Conservation (phyloP, 1,140 invertebrate genomes). For the Pinna nobilis region DNA sequence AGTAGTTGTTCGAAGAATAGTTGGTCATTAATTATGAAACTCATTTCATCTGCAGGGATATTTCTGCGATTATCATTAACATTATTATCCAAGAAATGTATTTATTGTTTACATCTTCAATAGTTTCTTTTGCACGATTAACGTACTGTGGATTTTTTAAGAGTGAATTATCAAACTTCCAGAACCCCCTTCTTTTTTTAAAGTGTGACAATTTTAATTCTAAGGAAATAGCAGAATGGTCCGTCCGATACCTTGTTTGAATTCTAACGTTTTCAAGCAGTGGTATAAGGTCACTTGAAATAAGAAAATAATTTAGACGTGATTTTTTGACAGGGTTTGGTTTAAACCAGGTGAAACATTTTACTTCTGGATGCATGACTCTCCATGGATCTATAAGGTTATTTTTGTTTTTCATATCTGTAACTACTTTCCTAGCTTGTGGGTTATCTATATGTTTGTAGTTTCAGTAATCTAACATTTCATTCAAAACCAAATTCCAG, state of each 20-base stretch:
- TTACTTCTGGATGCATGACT: not conserved
- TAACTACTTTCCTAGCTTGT: not conserved
- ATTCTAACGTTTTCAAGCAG: constrained; percentile 1
- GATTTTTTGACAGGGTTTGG: not conserved
- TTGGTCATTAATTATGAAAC: not conserved
- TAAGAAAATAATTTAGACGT: not conserved
- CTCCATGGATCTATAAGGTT: not conserved
- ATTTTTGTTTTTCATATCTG: not conserved
- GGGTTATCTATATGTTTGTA: constrained; percentile 1
- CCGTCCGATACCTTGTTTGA: not conserved
- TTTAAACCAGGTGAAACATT: not conserved
- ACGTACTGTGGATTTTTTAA: constrained; percentile 4
- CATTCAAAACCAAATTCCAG: constrained; percentile 20
- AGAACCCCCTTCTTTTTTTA: too few species aligned
- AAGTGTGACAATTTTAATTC: not conserved
- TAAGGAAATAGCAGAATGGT: not conserved
- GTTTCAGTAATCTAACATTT: not conserved
- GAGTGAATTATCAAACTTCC: constrained; percentile 30
- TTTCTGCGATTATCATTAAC: constrained; percentile 16
- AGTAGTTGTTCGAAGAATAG: constrained; percentile 34
- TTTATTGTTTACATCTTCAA: not conserved
- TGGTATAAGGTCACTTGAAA: not conserved
- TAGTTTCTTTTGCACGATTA: not conserved
- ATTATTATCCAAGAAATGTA: not conserved
- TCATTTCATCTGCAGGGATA: constrained; percentile 4